These are phyloP conservation scores for Leptopilina clavipes DNA, from an alignment of 1,140 invertebrate genomes.

Conservation along the genomic window DNA sequence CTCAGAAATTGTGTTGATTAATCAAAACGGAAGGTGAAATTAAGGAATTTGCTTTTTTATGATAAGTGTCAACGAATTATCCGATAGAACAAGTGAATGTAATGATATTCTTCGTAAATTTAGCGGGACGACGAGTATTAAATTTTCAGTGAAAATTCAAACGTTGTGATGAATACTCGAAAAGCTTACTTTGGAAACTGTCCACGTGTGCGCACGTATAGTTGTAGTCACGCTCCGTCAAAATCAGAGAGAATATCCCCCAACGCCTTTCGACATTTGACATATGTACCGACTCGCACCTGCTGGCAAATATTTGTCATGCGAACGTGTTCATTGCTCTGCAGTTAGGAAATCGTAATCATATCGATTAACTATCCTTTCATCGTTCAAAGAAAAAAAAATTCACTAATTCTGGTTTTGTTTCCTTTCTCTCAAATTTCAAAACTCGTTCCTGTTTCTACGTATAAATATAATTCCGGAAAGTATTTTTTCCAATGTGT, in stretches of 20 bases:
- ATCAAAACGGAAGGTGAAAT: not conserved
- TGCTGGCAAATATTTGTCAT: conserved; percentile 50
- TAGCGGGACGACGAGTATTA: conserved; percentile 57
- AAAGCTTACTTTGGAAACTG: conserved; percentile 62
- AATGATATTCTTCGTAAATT: conserved; percentile 62
- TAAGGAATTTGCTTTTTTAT: not conserved
- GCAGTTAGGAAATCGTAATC: not conserved
- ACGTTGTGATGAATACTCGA: conserved; percentile 59
- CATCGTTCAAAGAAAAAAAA: not conserved
- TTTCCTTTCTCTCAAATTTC: not conserved
- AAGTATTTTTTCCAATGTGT: no score
- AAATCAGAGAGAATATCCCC: conserved; percentile 57
- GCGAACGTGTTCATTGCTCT: conserved; percentile 41
- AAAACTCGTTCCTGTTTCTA: not conserved
- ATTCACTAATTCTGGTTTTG: not conserved
- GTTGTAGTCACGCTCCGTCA: conserved; percentile 58
- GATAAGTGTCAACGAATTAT: conserved; percentile 45
- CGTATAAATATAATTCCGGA: no score
- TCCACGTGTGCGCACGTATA: conserved; percentile 55
- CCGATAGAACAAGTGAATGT: conserved; percentile 52
- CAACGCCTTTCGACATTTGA: conserved; percentile 63
- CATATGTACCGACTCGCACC: conserved; percentile 56
- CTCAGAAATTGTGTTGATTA: not conserved
- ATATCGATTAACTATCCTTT: conserved; percentile 9
- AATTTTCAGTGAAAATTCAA: conserved; percentile 57